Evolutionary conservation across 2,113 vertebrate genomes (phyloP).

Genomic region (Lamprotornis superbus): DNA sequence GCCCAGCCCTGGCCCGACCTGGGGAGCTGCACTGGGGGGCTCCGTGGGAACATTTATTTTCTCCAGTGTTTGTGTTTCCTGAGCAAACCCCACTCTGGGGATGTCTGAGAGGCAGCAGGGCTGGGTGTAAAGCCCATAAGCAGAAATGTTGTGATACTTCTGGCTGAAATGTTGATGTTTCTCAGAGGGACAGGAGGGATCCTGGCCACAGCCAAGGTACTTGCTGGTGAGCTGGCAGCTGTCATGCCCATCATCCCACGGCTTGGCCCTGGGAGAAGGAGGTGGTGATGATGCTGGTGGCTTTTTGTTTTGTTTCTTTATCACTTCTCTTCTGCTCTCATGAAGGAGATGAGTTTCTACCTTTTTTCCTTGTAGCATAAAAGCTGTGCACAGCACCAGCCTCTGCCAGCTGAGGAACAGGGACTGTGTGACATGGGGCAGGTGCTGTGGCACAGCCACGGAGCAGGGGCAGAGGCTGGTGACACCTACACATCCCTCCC

Average conservation of each 20-base stretch:
- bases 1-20: fast-evolving
- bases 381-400: background rate
- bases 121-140: background rate
- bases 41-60: fast-evolving
- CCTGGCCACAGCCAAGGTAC: fast-evolving
- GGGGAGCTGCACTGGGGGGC: fast-evolving
- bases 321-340: background rate
- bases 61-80: background rate
- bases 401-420: background rate
- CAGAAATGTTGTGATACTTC: background rate
- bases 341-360: background rate
- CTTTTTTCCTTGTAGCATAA: background rate
- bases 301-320: background rate
- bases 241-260: background rate
- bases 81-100: fast-evolving
- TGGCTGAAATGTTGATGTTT: background rate
- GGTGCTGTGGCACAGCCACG: background rate
- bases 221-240: background rate
- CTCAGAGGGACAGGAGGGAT: background rate
- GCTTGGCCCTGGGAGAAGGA: fast-evolving
- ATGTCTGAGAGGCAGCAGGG: background rate
- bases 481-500: background rate
- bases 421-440: background rate
- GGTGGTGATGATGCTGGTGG: fast-evolving
- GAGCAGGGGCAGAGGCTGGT: background rate